Evolutionary conservation across 2,888 invertebrate genomes (phyloP).

Genomic region (Cistogaster globosa): DNA sequence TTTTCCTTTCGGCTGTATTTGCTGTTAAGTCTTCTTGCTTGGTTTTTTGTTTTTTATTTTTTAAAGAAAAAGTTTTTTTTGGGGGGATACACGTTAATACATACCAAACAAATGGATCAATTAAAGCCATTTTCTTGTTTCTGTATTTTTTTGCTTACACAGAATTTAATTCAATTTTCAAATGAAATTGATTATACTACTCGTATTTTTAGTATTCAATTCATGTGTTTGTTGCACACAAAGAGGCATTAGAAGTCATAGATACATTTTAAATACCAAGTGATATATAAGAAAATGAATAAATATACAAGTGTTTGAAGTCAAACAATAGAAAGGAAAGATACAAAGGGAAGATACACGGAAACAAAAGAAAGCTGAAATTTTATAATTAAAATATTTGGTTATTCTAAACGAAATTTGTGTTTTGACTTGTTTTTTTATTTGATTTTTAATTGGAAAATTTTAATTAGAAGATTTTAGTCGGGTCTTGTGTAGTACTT

Average conservation of each 20-base stretch:
- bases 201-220: constrained; percentile 43
- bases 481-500: no score
- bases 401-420: neutral
- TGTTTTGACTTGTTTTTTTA: neutral
- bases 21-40: constrained; percentile 25
- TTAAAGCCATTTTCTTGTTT: constrained; percentile 53
- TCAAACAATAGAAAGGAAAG: neutral
- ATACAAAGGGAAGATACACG: constrained; percentile 1
- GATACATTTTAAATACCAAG: constrained; percentile 63
- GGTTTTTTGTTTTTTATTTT: constrained; percentile 15
- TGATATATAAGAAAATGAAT: constrained; percentile 59
- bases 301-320: constrained; percentile 17
- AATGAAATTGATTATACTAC: constrained; percentile 70
- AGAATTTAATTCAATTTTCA: constrained; percentile 70
- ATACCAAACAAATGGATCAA: constrained; percentile 67
- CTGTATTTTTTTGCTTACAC: neutral
- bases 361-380: neutral
- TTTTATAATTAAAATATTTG: neutral
- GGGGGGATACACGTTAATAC: neutral
- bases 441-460: no score
- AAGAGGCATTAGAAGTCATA: constrained; percentile 63
- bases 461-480: no score
- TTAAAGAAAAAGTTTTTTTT: neutral
- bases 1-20: constrained; percentile 9
- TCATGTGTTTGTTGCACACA: constrained; percentile 46